Evolutionary conservation across 2,797 vertebrate species (phyloP).

Genomic region (Ctenochaetus hawaiiensis): DNA sequence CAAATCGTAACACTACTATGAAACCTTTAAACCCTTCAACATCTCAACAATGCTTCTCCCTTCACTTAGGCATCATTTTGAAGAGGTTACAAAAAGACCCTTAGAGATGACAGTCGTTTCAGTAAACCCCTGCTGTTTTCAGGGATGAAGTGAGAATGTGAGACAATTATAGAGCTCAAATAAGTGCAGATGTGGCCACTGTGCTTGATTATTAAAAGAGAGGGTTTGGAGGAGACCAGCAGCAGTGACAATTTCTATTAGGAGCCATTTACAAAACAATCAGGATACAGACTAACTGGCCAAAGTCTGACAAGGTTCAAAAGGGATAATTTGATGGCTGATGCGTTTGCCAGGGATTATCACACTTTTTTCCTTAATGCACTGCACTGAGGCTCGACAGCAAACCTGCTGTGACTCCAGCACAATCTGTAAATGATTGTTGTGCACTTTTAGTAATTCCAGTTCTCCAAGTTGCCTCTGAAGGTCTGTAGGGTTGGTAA

Average conservation of each 20-base stretch:
- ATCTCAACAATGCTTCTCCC: conserved; percentile 4
- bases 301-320: conserved; percentile 22
- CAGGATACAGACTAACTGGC: not conserved
- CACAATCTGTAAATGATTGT: conserved; percentile 9
- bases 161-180: conserved; percentile 40
- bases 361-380: conserved; percentile 7
- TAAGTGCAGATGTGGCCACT: conserved; percentile 22
- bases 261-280: conserved; percentile 10
- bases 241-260: not conserved
- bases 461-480: not conserved
- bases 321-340: conserved; percentile 1
- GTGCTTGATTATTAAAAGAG: not conserved
- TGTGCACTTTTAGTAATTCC: conserved; percentile 24
- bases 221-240: conserved; percentile 14
- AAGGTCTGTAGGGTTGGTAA: not conserved
- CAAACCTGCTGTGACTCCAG: conserved; percentile 5
- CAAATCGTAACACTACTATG: not conserved
- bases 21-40: conserved; percentile 11
- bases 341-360: conserved; percentile 4
- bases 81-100: conserved; percentile 14
- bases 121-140: conserved; percentile 22
- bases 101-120: conserved; percentile 18
- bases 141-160: conserved; percentile 16
- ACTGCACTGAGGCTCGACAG: not conserved
- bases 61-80: not conserved